Conservation (phyloP, 1,140 invertebrate genomes). For the Dendroctonus ponderosae region DNA sequence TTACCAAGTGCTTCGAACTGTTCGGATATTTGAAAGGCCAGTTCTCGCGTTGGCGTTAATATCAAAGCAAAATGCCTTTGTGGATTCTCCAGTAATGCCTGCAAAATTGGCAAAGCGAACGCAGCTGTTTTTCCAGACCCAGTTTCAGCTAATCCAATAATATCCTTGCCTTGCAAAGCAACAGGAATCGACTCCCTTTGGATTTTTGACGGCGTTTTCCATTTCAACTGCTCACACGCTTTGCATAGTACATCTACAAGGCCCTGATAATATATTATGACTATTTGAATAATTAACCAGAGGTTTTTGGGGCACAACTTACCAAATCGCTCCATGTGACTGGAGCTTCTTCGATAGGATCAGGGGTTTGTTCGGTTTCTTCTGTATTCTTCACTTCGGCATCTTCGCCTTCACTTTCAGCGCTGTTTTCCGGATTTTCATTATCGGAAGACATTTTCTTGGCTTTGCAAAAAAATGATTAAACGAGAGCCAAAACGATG, state of each 20-base stretch:
- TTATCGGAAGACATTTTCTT: neutral
- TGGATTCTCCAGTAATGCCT: constrained; percentile 84
- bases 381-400: neutral
- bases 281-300: constrained; percentile 30
- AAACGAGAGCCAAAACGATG: too few species aligned
- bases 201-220: constrained; percentile 92
- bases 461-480: neutral
- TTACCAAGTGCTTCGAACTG: constrained; percentile 92
- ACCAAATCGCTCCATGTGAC: constrained; percentile 64
- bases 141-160: constrained; percentile 96
- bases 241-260: constrained; percentile 88
- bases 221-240: constrained; percentile 89
- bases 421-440: neutral
- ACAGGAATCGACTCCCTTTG: constrained; percentile 91
- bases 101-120: constrained; percentile 94
- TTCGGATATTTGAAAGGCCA: constrained; percentile 95
- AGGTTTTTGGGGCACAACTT: constrained; percentile 36
- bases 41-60: constrained; percentile 93
- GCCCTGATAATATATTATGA: constrained; percentile 61
- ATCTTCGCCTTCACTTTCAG: constrained; percentile 1
- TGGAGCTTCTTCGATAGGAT: constrained; percentile 38
- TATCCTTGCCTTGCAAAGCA: constrained; percentile 87
- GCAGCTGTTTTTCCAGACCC: constrained; percentile 98
- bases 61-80: constrained; percentile 93
- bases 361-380: neutral